These are phyloP conservation scores for Pseudolaguvia tuberculata DNA, from an alignment of 2,113 vertebrate genomes.

Conservation along the genomic window DNA sequence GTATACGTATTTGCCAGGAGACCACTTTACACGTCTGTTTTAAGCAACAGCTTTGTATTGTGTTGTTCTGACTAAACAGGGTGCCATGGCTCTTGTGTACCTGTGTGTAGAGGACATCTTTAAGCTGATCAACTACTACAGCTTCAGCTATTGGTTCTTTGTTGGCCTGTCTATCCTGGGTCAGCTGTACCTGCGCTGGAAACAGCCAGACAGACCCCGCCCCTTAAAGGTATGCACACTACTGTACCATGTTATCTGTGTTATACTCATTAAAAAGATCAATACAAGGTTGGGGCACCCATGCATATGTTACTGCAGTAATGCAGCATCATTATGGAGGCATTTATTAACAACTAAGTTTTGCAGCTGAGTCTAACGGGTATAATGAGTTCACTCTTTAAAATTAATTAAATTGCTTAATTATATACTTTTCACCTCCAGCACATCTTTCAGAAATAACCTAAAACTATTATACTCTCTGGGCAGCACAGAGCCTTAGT, in stretches of 20 bases:
- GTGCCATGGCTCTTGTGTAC: constrained; percentile 83
- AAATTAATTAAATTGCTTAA: too few species aligned
- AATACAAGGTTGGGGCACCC: too few species aligned
- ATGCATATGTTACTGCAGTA: too few species aligned
- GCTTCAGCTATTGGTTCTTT: constrained; percentile 95
- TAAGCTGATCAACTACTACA: constrained; percentile 90
- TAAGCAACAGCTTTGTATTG: neutral
- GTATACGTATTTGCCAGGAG: neutral
- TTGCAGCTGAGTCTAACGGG: too few species aligned
- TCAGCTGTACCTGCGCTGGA: constrained; percentile 87
- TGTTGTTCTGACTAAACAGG: constrained; percentile 58
- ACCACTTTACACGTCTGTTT: neutral
- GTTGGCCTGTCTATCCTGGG: constrained; percentile 87
- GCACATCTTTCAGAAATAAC: neutral
- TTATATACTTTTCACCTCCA: neutral
- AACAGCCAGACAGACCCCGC: constrained; percentile 76
- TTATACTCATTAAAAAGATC: too few species aligned
- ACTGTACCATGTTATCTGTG: neutral
- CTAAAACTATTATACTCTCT: neutral
- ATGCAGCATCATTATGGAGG: neutral
- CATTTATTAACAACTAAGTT: too few species aligned
- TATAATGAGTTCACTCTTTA: too few species aligned
- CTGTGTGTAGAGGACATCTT: constrained; percentile 90
- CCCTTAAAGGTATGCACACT: constrained; percentile 75
- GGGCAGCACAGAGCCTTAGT: too few species aligned